Evolutionary conservation across 2,888 invertebrate species (phyloP).

Genomic region (Diaphora mendica): DNA sequence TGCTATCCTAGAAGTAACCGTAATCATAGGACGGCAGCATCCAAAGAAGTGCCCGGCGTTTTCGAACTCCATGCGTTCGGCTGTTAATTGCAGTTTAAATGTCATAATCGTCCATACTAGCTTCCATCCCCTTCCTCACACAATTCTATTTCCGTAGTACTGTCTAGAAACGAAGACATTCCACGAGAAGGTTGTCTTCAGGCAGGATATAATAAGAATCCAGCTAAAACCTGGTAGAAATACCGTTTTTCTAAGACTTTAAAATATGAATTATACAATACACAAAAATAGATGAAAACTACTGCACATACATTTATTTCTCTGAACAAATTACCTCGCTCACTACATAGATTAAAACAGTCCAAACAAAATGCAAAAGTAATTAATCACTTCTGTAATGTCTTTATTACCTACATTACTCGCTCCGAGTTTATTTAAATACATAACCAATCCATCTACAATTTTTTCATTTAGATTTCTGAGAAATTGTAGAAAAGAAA

Average conservation of each 20-base stretch:
- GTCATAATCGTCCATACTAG: no score
- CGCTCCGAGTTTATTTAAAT: background rate
- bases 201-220: no score
- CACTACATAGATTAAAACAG: conserved; percentile 7
- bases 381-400: background rate
- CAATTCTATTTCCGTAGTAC: no score
- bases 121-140: no score
- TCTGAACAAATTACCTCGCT: background rate
- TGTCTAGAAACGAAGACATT: no score
- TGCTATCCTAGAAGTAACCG: no score
- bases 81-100: no score
- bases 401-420: background rate
- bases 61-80: no score
- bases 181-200: no score
- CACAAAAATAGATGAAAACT: background rate
- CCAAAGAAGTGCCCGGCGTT: no score
- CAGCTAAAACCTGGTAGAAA: no score
- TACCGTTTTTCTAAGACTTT: background rate
- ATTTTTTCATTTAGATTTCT: background rate
- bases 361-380: background rate
- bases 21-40: no score
- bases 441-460: background rate
- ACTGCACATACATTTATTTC: background rate
- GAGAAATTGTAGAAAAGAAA: background rate
- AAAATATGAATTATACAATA: background rate